phyloP scores from a whole-genome alignment of 1,140 invertebrate species.

The Oryctes rhinoceros region DNA sequence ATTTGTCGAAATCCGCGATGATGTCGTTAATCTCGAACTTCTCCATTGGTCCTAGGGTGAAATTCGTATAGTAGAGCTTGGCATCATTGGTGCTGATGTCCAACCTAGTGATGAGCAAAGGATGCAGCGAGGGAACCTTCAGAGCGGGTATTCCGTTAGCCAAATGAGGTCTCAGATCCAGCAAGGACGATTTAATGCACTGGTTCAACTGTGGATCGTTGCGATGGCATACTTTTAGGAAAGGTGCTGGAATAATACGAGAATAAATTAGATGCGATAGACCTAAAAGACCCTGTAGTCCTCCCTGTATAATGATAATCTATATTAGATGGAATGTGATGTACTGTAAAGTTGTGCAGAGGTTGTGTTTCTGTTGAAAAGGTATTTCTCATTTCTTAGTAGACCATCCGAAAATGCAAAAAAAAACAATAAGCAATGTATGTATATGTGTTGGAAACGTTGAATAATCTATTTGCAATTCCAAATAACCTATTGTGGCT shows the following conservation, averaged over 20 bases:
- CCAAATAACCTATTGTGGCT: no score
- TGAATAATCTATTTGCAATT: no score
- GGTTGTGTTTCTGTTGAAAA: no score
- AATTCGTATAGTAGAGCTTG: not conserved
- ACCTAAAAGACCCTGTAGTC: no score
- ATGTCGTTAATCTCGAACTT: not conserved
- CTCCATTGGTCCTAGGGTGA: not conserved
- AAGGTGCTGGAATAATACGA: slow-evolving; percentile 58
- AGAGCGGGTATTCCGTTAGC: slow-evolving; percentile 68
- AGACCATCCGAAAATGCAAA: no score
- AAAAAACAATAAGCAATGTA: no score
- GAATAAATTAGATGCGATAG: not conserved
- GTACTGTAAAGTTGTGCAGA: no score
- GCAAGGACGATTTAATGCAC: slow-evolving; percentile 62
- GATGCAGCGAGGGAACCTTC: slow-evolving; percentile 70
- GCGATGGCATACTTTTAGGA: slow-evolving; percentile 61
- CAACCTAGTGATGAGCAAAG: slow-evolving; percentile 67
- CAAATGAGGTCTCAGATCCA: slow-evolving; percentile 64
- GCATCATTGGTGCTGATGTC: not conserved
- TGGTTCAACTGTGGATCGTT: slow-evolving; percentile 62
- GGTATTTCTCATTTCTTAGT: no score
- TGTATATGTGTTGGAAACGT: no score
- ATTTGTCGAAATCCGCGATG: not conserved
- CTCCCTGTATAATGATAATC: no score
- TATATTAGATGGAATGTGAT: no score